Conservation (phyloP, 2,113 vertebrate genomes). For the Nansenia antarctica region DNA sequence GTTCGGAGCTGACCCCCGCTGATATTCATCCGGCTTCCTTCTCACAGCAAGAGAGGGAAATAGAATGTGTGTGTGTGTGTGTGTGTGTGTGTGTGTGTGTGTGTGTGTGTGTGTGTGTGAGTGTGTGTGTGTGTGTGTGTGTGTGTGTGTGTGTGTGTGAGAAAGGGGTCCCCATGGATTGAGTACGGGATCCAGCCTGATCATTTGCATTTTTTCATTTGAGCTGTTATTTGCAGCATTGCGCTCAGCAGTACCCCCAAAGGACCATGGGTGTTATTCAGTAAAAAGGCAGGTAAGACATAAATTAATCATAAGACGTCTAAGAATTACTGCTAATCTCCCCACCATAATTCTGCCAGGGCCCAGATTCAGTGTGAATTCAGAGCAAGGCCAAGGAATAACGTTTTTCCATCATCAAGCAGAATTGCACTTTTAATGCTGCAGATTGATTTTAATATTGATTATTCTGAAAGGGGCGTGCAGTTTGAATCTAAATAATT, state of each 20-base stretch:
- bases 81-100: not conserved
- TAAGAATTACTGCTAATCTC: constrained; percentile 50
- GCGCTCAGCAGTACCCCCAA: constrained; percentile 56
- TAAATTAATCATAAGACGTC: constrained; percentile 70
- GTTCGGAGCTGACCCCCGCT: constrained; percentile 61
- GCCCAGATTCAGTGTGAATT: not conserved
- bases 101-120: constrained; percentile 2
- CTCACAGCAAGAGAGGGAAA: constrained; percentile 40
- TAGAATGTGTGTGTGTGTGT: constrained; percentile 29
- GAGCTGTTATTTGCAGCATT: constrained; percentile 74
- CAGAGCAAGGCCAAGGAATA: too few species aligned
- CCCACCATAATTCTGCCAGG: not conserved
- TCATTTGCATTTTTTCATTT: constrained; percentile 78
- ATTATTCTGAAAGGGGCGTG: too few species aligned
- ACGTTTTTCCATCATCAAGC: too few species aligned
- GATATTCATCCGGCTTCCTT: constrained; percentile 66
- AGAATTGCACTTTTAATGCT: too few species aligned
- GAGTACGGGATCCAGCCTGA: constrained; percentile 56
- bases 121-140: constrained; percentile 27
- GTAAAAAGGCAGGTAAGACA: constrained; percentile 74
- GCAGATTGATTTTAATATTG: too few species aligned
- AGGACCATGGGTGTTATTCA: constrained; percentile 64
- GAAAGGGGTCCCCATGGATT: constrained; percentile 62
- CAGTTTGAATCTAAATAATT: too few species aligned
- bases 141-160: constrained; percentile 31